A percentile compares a stretch with the other conserved stretches of the same genome.
Evolutionary conservation across 2,797 vertebrate genomes (phyloP).

Genomic region (Galaxias olidus): DNA sequence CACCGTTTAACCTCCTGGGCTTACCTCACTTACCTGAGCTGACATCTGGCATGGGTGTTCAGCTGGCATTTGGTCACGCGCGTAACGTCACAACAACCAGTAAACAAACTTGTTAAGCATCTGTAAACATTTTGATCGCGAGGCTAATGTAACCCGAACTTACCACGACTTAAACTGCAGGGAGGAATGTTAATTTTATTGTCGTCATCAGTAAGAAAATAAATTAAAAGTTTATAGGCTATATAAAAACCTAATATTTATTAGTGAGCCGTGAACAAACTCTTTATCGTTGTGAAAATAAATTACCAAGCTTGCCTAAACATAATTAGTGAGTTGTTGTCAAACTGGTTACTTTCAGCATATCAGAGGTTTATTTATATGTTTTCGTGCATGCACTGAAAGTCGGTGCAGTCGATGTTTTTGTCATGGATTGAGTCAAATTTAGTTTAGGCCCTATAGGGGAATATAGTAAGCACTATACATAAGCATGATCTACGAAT

Average conservation of each 20-base stretch:
- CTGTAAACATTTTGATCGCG: slow-evolving; percentile 57
- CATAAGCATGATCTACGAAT: slow-evolving; percentile 7
- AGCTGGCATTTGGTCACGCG: slow-evolving; percentile 44
- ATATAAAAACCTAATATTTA: too few species aligned
- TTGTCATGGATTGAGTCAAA: too few species aligned
- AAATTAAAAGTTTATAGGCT: not conserved
- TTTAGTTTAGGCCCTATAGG: too few species aligned
- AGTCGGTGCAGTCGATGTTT: too few species aligned
- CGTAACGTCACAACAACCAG: slow-evolving; percentile 58
- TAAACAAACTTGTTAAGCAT: slow-evolving; percentile 54
- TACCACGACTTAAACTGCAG: slow-evolving; percentile 15
- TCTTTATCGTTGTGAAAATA: too few species aligned
- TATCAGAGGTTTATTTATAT: too few species aligned
- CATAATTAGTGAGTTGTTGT: too few species aligned
- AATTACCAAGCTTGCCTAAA: too few species aligned
- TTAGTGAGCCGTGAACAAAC: too few species aligned
- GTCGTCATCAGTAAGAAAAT: slow-evolving; percentile 7
- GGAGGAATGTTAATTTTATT: slow-evolving; percentile 55
- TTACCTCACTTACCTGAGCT: slow-evolving; percentile 24
- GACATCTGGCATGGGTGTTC: slow-evolving; percentile 5
- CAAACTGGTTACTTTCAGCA: too few species aligned
- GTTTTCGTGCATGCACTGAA: too few species aligned
- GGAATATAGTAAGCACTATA: too few species aligned
- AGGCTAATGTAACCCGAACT: slow-evolving; percentile 52
- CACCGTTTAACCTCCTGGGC: not conserved